These are phyloP conservation scores for Listrodromus nycthemerus DNA, from an alignment of 2,888 invertebrate genomes.

Conservation along the genomic window DNA sequence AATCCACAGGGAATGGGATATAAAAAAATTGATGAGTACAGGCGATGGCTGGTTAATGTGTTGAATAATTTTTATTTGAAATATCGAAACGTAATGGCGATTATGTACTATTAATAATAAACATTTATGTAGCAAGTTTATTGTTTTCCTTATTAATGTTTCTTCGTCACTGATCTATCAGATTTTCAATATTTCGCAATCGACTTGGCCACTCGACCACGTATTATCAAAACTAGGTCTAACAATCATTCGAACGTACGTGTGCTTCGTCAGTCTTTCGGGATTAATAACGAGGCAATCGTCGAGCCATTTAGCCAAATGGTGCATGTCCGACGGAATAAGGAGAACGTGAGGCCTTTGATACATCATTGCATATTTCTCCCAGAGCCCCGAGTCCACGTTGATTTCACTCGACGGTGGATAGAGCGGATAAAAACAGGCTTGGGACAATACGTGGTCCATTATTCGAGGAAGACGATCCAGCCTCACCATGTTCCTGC, in stretches of 20 bases:
- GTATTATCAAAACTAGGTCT: constrained; percentile 57
- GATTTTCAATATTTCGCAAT: constrained; percentile 79
- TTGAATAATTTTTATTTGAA: constrained; percentile 9
- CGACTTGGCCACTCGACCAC: constrained; percentile 75
- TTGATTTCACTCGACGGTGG: constrained; percentile 89
- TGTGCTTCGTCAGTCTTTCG: constrained; percentile 92
- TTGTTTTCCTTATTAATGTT: not conserved
- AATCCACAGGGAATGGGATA: not conserved
- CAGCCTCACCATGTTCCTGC: constrained; percentile 83
- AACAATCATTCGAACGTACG: constrained; percentile 90
- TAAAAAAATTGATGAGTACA: not conserved
- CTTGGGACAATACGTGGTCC: constrained; percentile 91
- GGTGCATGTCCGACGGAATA: constrained; percentile 93
- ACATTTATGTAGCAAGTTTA: constrained; percentile 2
- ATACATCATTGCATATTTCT: constrained; percentile 89
- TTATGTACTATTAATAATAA: constrained; percentile 6
- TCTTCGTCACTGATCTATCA: constrained; percentile 32
- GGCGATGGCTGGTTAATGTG: not conserved
- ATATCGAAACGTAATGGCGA: not conserved
- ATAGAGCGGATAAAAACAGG: constrained; percentile 92
- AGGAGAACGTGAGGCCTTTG: constrained; percentile 93
- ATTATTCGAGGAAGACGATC: constrained; percentile 92
- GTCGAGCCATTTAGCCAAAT: constrained; percentile 91
- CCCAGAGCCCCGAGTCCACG: constrained; percentile 90
- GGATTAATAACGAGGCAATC: constrained; percentile 94